phyloP scores from a whole-genome alignment of 2,113 vertebrate species.

The Tragelaphus imberbis region DNA sequence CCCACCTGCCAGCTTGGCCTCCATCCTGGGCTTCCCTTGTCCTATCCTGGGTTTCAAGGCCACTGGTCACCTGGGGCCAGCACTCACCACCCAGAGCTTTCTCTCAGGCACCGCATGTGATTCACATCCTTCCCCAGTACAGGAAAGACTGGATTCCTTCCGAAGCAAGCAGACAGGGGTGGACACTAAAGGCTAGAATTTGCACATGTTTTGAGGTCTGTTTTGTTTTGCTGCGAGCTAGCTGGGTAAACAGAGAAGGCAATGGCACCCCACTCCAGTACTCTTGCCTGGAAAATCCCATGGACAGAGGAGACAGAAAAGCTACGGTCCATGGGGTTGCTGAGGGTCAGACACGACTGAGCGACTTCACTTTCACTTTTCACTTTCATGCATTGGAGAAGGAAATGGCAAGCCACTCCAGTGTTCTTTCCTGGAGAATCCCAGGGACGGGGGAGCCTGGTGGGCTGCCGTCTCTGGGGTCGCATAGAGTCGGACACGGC shows the following conservation, averaged over 20 bases:
- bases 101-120: neutral
- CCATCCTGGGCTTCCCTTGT: neutral
- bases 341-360: no score
- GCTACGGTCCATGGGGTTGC: no score
- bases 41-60: constrained; percentile 7
- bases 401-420: no score
- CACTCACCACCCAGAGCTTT: neutral
- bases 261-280: no score
- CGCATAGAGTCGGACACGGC: rapidly evolving
- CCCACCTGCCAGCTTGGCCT: neutral
- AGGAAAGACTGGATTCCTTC: neutral
- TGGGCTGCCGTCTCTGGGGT: no score
- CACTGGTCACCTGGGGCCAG: neutral
- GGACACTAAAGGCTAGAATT: neutral
- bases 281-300: no score
- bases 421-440: no score
- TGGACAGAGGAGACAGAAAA: no score
- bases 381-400: no score
- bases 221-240: neutral
- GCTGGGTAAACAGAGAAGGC: no score
- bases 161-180: neutral
- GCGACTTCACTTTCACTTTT: no score
- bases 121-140: neutral
- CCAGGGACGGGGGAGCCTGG: no score
- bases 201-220: neutral